Base-by-base conservation (phyloP, 1,140 invertebrate species). In the Dolichoris vasculosae region DNA sequence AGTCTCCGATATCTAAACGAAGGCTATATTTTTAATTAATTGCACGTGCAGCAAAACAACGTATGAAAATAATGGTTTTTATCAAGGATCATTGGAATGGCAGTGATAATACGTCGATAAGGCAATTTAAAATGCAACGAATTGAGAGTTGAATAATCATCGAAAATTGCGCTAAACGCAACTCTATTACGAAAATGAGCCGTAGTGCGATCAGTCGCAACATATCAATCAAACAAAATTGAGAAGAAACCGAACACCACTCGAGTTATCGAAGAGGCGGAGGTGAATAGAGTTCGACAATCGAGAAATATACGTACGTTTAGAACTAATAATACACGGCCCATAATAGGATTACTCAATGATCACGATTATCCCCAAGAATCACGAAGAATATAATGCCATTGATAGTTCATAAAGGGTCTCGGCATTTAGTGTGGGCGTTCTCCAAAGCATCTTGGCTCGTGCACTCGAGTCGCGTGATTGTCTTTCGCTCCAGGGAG, bases 391-490 rank as follows among this genome's bases (percentile, higher is more conserved):
- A 32, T 46, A 46, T 35, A 76, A 75, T 43, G 26, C 48, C 51
- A 83, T 75, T 59, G 48, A 82, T 9, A 82, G 51, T 35, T 23
- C 71, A 32, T 38, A 76, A 67, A 69, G 64, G 23, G n/a, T 69
- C 26, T 11, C 38, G 11, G n/a, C 4, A 26, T 0, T 17, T 26
- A 1, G n/a, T 8, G 35, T 79, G 48, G 32, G 69, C 38, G 75
- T 35, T 32, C 75, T 46, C 75, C n/a, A 40, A 17, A 20, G 46
- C 13, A 76, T 48, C 43, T 46, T 43, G 73, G 38, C n/a, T n/a
- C n/a, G n/a, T n/a, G n/a, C n/a, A 30, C n/a, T 69, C 55, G 55
- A 4, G 20, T 32, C 8, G 30, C 8, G 7, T 46, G 80, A 71
- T 71, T 82, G 64, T 82, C 64, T 69, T 15, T 46, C 11, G n/a